Conservation (phyloP, 1,140 invertebrate genomes). For the Melitaea cinxia region DNA sequence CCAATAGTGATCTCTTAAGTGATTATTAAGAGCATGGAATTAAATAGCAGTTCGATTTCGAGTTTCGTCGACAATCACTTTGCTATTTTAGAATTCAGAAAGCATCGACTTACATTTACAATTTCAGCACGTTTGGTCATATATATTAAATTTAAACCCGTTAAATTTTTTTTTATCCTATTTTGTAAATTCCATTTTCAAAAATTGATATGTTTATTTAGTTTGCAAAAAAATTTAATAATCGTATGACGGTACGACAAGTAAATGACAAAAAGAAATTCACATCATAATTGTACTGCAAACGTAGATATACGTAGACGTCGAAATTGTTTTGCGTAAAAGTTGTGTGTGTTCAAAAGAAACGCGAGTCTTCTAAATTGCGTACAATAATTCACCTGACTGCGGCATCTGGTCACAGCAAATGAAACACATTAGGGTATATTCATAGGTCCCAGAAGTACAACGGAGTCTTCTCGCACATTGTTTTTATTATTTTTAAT, state of each 20-base stretch:
- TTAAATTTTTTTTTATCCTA: too few relatives aligned
- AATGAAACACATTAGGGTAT: constrained; percentile 46
- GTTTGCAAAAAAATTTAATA: not conserved
- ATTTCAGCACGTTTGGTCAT: too few relatives aligned
- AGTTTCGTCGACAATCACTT: too few relatives aligned
- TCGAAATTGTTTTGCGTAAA: constrained; percentile 5
- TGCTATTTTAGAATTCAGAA: too few relatives aligned
- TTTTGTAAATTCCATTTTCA: not conserved
- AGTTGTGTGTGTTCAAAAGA: constrained; percentile 32
- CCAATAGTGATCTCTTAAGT: too few relatives aligned
- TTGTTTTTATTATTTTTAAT: not conserved
- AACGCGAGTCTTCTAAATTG: constrained; percentile 47
- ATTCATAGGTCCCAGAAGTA: not conserved
- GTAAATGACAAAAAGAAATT: not conserved
- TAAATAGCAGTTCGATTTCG: too few relatives aligned
- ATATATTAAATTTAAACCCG: too few relatives aligned
- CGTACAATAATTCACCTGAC: constrained; percentile 53
- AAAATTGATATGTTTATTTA: not conserved
- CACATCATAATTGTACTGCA: not conserved
- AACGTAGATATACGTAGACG: constrained; percentile 7
- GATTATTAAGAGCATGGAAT: too few relatives aligned
- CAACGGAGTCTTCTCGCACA: not conserved
- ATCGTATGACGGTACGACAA: not conserved
- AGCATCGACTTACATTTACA: too few relatives aligned
- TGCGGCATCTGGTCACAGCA: constrained; percentile 48